phyloP scores from a whole-genome alignment of 2,113 vertebrate species.

The Strigops habroptila region DNA sequence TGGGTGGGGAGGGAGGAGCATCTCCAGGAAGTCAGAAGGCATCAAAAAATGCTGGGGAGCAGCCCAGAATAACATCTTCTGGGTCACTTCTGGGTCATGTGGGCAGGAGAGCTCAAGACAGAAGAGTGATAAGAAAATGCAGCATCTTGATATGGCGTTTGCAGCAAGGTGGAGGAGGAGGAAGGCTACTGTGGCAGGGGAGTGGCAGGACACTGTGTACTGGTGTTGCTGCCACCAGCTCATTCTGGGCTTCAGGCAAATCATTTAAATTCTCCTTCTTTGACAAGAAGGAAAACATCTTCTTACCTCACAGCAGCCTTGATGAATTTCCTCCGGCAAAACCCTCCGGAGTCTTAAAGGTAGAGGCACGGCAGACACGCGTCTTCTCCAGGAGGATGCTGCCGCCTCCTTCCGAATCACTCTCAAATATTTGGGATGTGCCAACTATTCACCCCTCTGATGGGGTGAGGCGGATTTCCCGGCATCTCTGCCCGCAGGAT shows the following conservation, averaged over 20 bases:
- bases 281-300: background rate
- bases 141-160: background rate
- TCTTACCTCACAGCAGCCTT: background rate
- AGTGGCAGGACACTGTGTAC: background rate
- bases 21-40: background rate
- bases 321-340: background rate
- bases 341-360: background rate
- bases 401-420: background rate
- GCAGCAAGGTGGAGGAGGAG: background rate
- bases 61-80: background rate
- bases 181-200: background rate
- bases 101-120: background rate
- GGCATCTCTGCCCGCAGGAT: rapidly evolving
- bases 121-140: background rate
- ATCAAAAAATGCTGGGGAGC: background rate
- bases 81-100: background rate
- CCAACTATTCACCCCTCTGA: background rate
- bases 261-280: background rate
- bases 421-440: background rate
- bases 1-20: background rate
- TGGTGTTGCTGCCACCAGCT: background rate
- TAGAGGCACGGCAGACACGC: background rate
- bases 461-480: rapidly evolving
- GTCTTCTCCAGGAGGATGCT: background rate
- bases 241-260: background rate